A percentile compares a stretch with the other conserved stretches of the same genome.
These are phyloP conservation scores for Aselliscus stoliczkanus DNA, from an alignment of 2,797 vertebrate genomes.

Conservation along the genomic window DNA sequence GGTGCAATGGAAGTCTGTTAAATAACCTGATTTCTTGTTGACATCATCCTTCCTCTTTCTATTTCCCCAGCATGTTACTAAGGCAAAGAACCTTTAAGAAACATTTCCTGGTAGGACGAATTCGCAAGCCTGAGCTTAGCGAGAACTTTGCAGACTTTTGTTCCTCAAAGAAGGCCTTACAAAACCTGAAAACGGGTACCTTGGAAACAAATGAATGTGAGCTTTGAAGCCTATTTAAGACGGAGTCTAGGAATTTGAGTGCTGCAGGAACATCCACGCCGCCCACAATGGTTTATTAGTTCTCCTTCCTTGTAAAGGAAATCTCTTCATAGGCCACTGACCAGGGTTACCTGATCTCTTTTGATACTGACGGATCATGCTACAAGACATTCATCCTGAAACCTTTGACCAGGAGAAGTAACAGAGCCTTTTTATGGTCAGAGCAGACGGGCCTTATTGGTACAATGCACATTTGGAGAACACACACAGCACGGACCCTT, in stretches of 20 bases:
- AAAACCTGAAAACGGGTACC: slow-evolving; percentile 45
- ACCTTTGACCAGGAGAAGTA: slow-evolving; percentile 63
- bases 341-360: slow-evolving; percentile 69
- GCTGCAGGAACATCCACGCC: not conserved
- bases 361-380: slow-evolving; percentile 56
- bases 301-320: slow-evolving; percentile 75
- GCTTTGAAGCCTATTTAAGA: slow-evolving; percentile 67
- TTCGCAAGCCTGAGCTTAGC: not conserved
- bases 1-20: not conserved
- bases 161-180: slow-evolving; percentile 46
- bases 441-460: not conserved
- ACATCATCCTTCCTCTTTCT: not conserved
- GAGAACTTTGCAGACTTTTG: slow-evolving; percentile 52
- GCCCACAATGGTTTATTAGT: slow-evolving; percentile 73
- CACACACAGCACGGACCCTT: not conserved
- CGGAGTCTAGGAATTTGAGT: slow-evolving; percentile 59
- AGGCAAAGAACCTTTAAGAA: not conserved
- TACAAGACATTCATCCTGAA: slow-evolving; percentile 71
- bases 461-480: not conserved
- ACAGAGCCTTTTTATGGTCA: slow-evolving; percentile 64
- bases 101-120: slow-evolving; percentile 39
- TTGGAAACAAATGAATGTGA: slow-evolving; percentile 56
- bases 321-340: slow-evolving; percentile 76
- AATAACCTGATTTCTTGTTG: not conserved
- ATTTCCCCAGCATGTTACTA: not conserved